phyloP scores from a whole-genome alignment of 2,888 invertebrate genomes.

The Pachymerium ferrugineum region DNA sequence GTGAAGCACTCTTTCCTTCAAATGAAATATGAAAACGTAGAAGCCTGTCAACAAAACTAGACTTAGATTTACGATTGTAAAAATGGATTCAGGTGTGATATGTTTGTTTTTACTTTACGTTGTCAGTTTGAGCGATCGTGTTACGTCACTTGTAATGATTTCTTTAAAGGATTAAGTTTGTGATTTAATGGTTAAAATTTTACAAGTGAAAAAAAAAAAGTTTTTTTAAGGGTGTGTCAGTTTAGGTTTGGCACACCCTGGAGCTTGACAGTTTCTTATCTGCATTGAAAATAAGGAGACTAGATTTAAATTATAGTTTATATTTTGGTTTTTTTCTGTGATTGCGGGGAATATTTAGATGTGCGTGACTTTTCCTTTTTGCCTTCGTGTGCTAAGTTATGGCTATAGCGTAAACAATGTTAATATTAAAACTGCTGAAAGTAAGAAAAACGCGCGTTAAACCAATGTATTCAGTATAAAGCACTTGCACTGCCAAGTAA shows the following conservation, averaged over 20 bases:
- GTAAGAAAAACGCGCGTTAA: too few relatives aligned
- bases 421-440: too few relatives aligned
- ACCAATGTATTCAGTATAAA: too few relatives aligned
- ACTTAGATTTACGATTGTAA: too few relatives aligned
- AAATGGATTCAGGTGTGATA: too few relatives aligned
- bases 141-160: neutral
- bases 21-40: neutral
- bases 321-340: neutral
- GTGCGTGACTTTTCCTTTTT: constrained; percentile 11
- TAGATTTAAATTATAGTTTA: neutral
- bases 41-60: too few relatives aligned
- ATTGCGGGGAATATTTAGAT: neutral
- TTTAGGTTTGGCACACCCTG: neutral
- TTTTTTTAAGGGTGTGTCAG: constrained; percentile 18
- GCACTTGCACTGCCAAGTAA: too few relatives aligned
- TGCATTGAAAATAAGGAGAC: constrained; percentile 5
- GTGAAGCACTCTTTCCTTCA: neutral
- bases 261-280: constrained; percentile 21
- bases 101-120: too few relatives aligned
- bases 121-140: too few relatives aligned
- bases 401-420: too few relatives aligned
- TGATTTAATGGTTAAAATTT: neutral
- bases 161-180: neutral
- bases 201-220: neutral
- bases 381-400: too few relatives aligned